Evolutionary conservation across 2,888 invertebrate species (phyloP), one percentile per base, ranked within the genome.

Genomic region (Drosophila colorata): DNA sequence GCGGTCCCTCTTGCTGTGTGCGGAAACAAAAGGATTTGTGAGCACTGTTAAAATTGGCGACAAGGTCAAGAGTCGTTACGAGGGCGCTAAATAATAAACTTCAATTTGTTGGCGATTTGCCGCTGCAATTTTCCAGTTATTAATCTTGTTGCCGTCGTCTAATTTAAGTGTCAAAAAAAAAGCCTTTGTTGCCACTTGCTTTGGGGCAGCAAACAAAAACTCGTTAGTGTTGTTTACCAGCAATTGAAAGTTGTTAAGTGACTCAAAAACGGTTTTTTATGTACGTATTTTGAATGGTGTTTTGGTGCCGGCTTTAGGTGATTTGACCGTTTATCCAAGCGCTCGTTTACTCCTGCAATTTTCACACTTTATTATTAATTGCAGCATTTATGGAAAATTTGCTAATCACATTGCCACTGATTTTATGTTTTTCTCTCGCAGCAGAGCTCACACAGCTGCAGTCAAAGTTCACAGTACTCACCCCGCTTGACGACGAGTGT

Each of bases 161-260:
- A 68, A 65, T 61, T 69, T 56, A 23, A 52, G 61, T 73, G 76
- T 69, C 56, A 68, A 51, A 56, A 56, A 61, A 56, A 38, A 31
- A 16, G 58, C 58, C 25, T 38, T 38, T 58, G 43, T 13, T 69
- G 20, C 68, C 43, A 61, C 18, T 35, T 48, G 66, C 47, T 38
- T 33, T 40, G 59, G 56, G 58, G 44, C 71, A 65, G 31, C 46
- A 28, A 20, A 20, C 25, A 66, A 44, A 71, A 79, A 78, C 78
- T 75, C 56, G 80, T 78, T 80, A 77, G 67, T 51, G 56, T 25
- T 59, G 71, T 44, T 44, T 63, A 61, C 35, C 59, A 66, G 71
- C 80, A 87, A 82, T 86, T 82, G 82, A 78, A 87, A 87, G 86
- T 86, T 86, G 86, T 86, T 84, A 88, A 81, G 81, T 84, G 81